Base-by-base conservation (phyloP, 2,113 vertebrate genomes). In the Pseudorasbora parva region DNA sequence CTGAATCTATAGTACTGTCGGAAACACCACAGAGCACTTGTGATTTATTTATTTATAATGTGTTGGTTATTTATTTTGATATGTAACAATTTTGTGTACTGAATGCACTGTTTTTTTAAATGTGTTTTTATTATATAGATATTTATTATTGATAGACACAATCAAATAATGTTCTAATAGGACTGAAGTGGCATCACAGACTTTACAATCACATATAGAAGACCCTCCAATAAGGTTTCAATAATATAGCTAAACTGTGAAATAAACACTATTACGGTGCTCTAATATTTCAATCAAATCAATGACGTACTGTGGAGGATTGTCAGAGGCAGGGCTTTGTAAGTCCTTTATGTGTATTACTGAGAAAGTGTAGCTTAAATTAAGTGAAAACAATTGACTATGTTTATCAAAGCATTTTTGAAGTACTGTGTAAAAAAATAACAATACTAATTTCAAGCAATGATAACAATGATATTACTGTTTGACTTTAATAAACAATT, bases 11-110 rank as follows among this genome's bases (percentile, higher is more conserved):
- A 57, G 57, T 51, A 72, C 82, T 66, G 59, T 59, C 37, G 60
- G 75, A 59, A 85, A 83, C 41, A 17, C 54, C 43, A 56, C 66
- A 59, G 72, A 78, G 72, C 60, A 72, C 76, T 49, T 51, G 80
- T 47, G 72, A 78, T 73, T 33, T 87, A 89, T 90, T 90, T 90
- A 90, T 88, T 79, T 88, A 84, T 88, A 41, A 51, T 74, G 47
- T 77, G 75, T 86, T 84, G 37, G 23, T 37, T 90, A 89, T 90
- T 90, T 90, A 89, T 90, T 90, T 68, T 84, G 45, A 85, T 43
- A 71, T 82, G 71, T 82, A 76, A 81, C 82, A 17, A 27, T 68
- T 84, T 41, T 78, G 43, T 83, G 43, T 60, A 83, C 45, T 41
- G 23, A 85, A 66, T 81, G 78, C 73, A 82, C 56, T 88, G 82